Percentiles rank a stretch among this genome's conserved stretches.
These are phyloP conservation scores for Neolamprologus brichardi DNA, from an alignment of 2,113 vertebrate genomes.

Conservation along the genomic window DNA sequence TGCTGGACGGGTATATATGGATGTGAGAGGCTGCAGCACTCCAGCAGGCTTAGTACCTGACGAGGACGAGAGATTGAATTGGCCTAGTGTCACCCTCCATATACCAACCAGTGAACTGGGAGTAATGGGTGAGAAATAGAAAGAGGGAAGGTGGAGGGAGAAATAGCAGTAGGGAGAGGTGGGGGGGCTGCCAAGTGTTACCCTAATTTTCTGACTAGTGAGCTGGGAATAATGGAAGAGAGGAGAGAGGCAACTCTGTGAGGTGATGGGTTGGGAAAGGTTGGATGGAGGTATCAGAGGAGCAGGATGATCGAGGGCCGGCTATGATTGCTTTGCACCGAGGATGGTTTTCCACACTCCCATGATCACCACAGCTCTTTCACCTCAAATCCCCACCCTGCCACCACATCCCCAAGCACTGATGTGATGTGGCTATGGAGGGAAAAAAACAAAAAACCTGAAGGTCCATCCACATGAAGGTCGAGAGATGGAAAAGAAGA, in stretches of 20 bases:
- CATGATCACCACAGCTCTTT: constrained; percentile 29
- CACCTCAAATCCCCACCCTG: constrained; percentile 5
- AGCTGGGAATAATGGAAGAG: constrained; percentile 58
- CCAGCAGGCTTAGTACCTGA: constrained; percentile 8
- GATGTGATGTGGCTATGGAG: not conserved
- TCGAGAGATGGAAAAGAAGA: not conserved
- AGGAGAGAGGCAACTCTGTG: constrained; percentile 25
- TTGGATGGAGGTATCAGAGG: constrained; percentile 31
- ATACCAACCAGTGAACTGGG: constrained; percentile 61
- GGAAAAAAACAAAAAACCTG: not conserved
- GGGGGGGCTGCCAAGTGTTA: constrained; percentile 16
- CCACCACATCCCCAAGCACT: not conserved
- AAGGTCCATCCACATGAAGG: not conserved
- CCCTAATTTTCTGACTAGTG: constrained; percentile 60
- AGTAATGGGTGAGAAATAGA: constrained; percentile 62
- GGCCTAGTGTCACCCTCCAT: constrained; percentile 60
- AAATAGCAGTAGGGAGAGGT: not conserved
- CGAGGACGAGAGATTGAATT: constrained; percentile 54
- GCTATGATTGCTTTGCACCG: constrained; percentile 54
- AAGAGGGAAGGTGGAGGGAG: not conserved
- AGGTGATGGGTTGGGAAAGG: constrained; percentile 38
- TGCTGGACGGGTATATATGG: not conserved
- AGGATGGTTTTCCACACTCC: constrained; percentile 52
- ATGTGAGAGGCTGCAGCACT: not conserved
- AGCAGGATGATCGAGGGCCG: constrained; percentile 55